Conservation (phyloP, 1,140 invertebrate species). For the Neuroterus valhalla region DNA sequence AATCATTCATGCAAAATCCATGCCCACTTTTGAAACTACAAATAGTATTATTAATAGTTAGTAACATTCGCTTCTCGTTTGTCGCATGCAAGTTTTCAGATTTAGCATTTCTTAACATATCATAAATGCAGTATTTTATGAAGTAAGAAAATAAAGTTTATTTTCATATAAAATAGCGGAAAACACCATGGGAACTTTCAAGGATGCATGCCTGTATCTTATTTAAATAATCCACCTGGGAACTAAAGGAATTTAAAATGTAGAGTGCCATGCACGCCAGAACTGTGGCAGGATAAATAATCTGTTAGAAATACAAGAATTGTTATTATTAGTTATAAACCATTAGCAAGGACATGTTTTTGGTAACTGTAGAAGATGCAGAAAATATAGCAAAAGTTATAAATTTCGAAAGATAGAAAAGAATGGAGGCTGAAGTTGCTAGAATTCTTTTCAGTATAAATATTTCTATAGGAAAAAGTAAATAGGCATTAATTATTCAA, state of each 20-base stretch:
- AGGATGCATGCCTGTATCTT: no score
- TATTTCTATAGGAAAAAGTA: background rate
- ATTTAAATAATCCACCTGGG: no score
- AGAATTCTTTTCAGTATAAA: background rate
- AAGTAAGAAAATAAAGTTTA: no score
- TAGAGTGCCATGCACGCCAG: no score
- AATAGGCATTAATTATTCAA: background rate
- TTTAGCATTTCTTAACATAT: no score
- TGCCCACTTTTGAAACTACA: background rate
- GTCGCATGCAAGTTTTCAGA: no score
- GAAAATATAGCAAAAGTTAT: slow-evolving; percentile 15
- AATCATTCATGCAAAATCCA: background rate
- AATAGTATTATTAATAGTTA: background rate
- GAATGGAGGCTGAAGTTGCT: background rate
- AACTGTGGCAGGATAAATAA: no score
- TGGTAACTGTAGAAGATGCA: background rate
- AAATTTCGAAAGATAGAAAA: background rate
- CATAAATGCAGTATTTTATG: no score
- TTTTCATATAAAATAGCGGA: no score
- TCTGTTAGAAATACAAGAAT: background rate
- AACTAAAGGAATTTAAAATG: no score
- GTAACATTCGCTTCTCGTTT: background rate
- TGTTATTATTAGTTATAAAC: background rate
- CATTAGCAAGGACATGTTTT: background rate
- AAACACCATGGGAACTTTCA: no score